A percentile compares a stretch with the other conserved stretches of the same genome.
Conservation (phyloP, 2,797 vertebrate species). For the Alosa sapidissima region DNA sequence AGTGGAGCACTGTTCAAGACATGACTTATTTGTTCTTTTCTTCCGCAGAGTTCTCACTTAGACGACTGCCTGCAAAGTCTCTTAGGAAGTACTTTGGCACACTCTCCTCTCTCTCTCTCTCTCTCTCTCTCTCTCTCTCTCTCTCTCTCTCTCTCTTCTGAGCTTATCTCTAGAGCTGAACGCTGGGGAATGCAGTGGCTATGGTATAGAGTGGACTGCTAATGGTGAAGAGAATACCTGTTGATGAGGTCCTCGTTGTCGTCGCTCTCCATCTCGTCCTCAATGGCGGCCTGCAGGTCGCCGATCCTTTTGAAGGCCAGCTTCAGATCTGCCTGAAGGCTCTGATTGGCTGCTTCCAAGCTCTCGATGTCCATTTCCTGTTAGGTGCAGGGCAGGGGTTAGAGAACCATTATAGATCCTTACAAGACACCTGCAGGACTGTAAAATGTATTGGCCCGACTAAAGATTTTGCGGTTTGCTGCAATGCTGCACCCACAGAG, state of each 20-base stretch:
- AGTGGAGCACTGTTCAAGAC: constrained; percentile 43
- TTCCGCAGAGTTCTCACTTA: constrained; percentile 36
- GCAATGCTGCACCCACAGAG: neutral
- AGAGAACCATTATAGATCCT: neutral
- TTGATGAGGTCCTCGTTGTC: constrained; percentile 97
- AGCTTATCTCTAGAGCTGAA: no score
- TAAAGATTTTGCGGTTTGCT: neutral
- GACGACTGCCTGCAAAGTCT: constrained; percentile 41
- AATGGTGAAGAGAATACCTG: constrained; percentile 73
- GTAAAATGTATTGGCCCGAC: neutral
- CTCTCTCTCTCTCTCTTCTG: neutral
- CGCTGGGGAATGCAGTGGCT: neutral
- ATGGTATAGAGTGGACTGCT: neutral
- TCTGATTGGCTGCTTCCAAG: constrained; percentile 95
- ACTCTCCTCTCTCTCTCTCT: neutral
- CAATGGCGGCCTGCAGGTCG: constrained; percentile 95
- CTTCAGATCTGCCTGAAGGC: constrained; percentile 94
- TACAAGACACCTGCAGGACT: neutral
- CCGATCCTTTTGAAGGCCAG: constrained; percentile 98
- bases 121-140: neutral
- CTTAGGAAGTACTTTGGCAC: constrained; percentile 16
- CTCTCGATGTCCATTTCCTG: constrained; percentile 98
- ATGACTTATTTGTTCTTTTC: constrained; percentile 28
- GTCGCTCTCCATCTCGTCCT: constrained; percentile 98
- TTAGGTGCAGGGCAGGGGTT: neutral